Evolutionary conservation across 2,888 invertebrate species (phyloP).

Genomic region (Taphrorychus bicolor): DNA sequence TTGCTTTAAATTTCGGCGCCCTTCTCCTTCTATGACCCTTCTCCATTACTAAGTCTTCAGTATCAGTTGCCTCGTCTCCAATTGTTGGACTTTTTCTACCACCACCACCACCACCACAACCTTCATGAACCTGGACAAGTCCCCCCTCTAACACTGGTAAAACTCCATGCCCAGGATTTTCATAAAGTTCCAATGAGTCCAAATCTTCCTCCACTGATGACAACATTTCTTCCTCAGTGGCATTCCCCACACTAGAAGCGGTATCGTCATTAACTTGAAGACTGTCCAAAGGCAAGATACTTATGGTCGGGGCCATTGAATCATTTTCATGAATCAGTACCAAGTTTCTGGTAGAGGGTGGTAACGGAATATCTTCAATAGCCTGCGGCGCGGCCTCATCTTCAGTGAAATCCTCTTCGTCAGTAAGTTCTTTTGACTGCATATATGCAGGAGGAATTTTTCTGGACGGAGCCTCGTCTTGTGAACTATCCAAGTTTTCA

Average conservation of each 20-base stretch:
- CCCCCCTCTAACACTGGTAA: slow-evolving; percentile 49
- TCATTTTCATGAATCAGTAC: slow-evolving; percentile 51
- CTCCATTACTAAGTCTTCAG: slow-evolving; percentile 47
- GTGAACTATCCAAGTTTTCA: slow-evolving; percentile 59
- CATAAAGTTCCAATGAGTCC: slow-evolving; percentile 34
- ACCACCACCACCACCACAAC: slow-evolving; percentile 30
- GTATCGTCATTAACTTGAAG: slow-evolving; percentile 46
- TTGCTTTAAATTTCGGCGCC: slow-evolving; percentile 47
- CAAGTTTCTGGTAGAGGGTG: slow-evolving; percentile 61
- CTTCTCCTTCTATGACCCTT: slow-evolving; percentile 40
- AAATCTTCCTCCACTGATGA: slow-evolving; percentile 55
- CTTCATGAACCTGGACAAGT: slow-evolving; percentile 44
- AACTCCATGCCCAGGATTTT: slow-evolving; percentile 42
- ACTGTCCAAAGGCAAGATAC: slow-evolving; percentile 58
- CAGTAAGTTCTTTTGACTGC: slow-evolving; percentile 48
- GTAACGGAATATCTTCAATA: slow-evolving; percentile 52
- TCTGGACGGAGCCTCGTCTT: slow-evolving; percentile 45
- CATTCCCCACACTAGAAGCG: slow-evolving; percentile 7
- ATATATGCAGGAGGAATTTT: slow-evolving; percentile 54
- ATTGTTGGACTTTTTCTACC: slow-evolving; percentile 5
- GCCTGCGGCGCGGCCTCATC: slow-evolving; percentile 44
- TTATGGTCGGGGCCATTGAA: slow-evolving; percentile 56
- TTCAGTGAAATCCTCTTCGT: slow-evolving; percentile 44
- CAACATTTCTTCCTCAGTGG: slow-evolving; percentile 55
- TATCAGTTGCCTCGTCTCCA: slow-evolving; percentile 44